A percentile compares a stretch with the other conserved stretches of the same genome.
phyloP scores from a whole-genome alignment of 30 jellyfish, hydroid and myxozoan genomes.

The Cassiopea xamachana region DNA sequence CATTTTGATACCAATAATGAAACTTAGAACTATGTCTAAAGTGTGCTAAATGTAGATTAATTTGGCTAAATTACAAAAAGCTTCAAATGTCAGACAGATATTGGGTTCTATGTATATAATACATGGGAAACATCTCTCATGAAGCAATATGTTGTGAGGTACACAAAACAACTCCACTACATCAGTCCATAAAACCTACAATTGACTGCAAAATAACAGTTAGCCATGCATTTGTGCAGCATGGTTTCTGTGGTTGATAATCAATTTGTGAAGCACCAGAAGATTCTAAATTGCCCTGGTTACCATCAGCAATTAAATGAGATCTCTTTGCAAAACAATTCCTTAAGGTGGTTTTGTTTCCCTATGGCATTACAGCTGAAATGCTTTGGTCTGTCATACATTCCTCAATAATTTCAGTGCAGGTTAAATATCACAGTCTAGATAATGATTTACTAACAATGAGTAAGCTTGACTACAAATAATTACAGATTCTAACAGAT shows the following conservation, averaged over 20 bases:
- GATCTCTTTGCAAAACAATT: background rate
- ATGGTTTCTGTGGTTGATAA: background rate
- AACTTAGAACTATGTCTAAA: background rate
- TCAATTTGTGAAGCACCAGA: background rate
- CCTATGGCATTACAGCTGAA: background rate
- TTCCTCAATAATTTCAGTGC: no score
- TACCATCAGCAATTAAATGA: background rate
- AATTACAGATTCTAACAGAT: conserved; percentile 27
- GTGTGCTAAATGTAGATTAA: no score
- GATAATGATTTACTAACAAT: background rate
- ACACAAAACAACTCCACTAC: no score
- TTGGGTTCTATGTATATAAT: no score
- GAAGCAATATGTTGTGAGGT: no score
- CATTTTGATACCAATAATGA: background rate
- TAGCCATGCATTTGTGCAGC: background rate
- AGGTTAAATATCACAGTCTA: background rate
- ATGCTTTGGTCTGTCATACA: no score
- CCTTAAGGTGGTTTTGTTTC: background rate
- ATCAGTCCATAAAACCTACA: no score
- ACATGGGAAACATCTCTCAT: no score
- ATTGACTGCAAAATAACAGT: no score
- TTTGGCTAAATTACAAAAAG: no score
- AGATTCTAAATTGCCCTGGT: background rate
- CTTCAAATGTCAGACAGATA: no score
- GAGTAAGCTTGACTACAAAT: conserved; percentile 37